Conservation (phyloP, 2,797 vertebrate species). For the Pteronotus mesoamericanus region DNA sequence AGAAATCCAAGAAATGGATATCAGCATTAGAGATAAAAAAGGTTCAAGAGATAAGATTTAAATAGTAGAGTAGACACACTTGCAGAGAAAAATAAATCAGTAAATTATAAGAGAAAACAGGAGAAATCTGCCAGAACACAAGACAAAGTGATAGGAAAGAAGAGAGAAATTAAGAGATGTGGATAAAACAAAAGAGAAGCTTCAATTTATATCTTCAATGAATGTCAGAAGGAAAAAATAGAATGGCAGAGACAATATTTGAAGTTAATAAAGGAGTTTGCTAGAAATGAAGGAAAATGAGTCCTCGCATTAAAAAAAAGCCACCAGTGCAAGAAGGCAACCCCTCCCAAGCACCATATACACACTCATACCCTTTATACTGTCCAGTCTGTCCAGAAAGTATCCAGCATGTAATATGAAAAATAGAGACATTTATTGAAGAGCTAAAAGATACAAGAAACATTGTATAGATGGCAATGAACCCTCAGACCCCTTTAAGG, state of each 20-base stretch:
- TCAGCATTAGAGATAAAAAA: slow-evolving; percentile 33
- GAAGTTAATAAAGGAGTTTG: not conserved
- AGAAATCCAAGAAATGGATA: not conserved
- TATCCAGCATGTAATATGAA: too few species aligned
- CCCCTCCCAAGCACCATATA: not conserved
- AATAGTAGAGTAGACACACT: not conserved
- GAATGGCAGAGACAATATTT: not conserved
- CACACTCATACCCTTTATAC: not conserved
- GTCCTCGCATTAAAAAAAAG: slow-evolving; percentile 30
- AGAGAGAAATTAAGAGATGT: not conserved
- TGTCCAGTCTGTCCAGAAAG: too few species aligned
- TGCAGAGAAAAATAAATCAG: not conserved
- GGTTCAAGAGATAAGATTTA: slow-evolving; percentile 1
- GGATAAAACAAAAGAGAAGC: not conserved
- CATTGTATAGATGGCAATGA: too few species aligned
- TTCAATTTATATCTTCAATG: not conserved
- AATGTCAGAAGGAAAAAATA: not conserved
- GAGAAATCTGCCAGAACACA: slow-evolving; percentile 4
- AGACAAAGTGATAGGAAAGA: not conserved
- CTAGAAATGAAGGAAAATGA: slow-evolving; percentile 26
- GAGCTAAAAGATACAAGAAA: too few species aligned
- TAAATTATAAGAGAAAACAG: not conserved
- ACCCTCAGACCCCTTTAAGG: too few species aligned
- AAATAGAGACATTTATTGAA: too few species aligned
- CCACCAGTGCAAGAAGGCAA: slow-evolving; percentile 11